phyloP scores from a whole-genome alignment of 2,888 invertebrate species.

The Thelaira solivaga region DNA sequence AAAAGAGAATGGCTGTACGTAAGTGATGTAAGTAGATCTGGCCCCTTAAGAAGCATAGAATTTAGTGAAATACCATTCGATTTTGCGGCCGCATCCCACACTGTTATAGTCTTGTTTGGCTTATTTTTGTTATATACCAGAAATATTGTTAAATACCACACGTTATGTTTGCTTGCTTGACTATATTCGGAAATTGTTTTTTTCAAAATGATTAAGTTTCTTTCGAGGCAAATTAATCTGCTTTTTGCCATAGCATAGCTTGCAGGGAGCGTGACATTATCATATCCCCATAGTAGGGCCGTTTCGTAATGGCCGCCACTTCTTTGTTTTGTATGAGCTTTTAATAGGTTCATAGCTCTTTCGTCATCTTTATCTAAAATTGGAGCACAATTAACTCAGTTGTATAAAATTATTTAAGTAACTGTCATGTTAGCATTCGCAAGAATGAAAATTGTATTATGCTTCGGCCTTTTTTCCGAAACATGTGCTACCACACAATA shows the following conservation, averaged over 20 bases:
- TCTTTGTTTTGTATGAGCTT: slow-evolving; percentile 4
- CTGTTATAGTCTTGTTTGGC: slow-evolving; percentile 41
- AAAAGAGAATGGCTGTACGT: slow-evolving; percentile 51
- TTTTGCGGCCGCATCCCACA: slow-evolving; percentile 46
- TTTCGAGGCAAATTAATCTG: slow-evolving; percentile 5
- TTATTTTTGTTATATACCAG: slow-evolving; percentile 60
- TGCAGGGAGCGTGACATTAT: neutral
- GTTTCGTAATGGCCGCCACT: slow-evolving; percentile 16
- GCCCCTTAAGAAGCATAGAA: slow-evolving; percentile 41
- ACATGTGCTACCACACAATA: neutral
- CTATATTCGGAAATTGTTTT: slow-evolving; percentile 46
- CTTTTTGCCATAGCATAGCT: slow-evolving; percentile 34
- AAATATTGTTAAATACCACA: slow-evolving; percentile 59
- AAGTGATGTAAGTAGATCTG: slow-evolving; percentile 49
- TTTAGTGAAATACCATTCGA: slow-evolving; percentile 50
- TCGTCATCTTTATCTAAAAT: slow-evolving; percentile 4
- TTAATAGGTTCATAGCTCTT: neutral
- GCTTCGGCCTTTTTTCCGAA: neutral
- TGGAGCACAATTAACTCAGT: neutral
- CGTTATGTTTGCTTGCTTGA: slow-evolving; percentile 32
- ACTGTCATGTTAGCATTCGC: slow-evolving; percentile 8
- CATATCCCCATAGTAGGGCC: slow-evolving; percentile 22
- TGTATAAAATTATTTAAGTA: slow-evolving; percentile 15
- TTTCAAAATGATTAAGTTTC: neutral
- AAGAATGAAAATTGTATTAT: neutral